Percentiles rank a stretch among this genome's conserved stretches.
These are phyloP conservation scores for Plutella xylostella DNA, from an alignment of 2,888 invertebrate genomes.

Conservation along the genomic window DNA sequence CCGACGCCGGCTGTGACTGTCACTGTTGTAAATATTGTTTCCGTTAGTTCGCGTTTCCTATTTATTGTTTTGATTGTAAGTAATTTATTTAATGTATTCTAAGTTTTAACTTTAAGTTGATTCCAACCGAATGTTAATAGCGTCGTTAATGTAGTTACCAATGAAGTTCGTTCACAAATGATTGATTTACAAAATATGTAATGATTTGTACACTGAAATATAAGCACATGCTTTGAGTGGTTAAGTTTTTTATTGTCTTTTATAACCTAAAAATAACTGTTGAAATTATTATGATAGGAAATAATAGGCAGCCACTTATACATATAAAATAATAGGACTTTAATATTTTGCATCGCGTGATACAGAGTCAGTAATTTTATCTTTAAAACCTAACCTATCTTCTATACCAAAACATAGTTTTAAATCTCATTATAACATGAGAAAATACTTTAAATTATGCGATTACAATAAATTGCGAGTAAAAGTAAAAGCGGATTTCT, in stretches of 20 bases:
- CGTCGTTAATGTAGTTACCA: conserved; percentile 32
- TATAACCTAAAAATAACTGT: too few relatives aligned
- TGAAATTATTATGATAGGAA: too few relatives aligned
- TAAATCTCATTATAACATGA: too few relatives aligned
- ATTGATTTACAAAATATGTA: conserved; percentile 6
- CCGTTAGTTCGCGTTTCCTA: background rate
- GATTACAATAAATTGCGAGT: background rate
- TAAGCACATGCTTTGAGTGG: conserved; percentile 20
- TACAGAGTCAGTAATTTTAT: too few relatives aligned
- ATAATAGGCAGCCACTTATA: too few relatives aligned
- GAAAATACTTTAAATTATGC: too few relatives aligned
- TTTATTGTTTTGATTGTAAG: conserved; percentile 20
- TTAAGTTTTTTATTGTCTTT: conserved; percentile 20
- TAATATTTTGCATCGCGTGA: too few relatives aligned
- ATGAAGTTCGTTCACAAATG: conserved; percentile 22
- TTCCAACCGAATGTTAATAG: background rate
- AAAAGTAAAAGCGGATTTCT: background rate
- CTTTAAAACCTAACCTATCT: too few relatives aligned
- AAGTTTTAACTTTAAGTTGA: background rate
- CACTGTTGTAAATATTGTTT: background rate
- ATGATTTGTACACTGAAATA: conserved; percentile 1
- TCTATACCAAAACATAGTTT: too few relatives aligned
- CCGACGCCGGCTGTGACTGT: background rate
- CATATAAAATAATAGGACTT: too few relatives aligned
- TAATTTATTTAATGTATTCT: conserved; percentile 33